A percentile compares a stretch with the other conserved stretches of the same genome.
phyloP scores from a whole-genome alignment of 2,888 invertebrate species.

The Auanema sp. region DNA sequence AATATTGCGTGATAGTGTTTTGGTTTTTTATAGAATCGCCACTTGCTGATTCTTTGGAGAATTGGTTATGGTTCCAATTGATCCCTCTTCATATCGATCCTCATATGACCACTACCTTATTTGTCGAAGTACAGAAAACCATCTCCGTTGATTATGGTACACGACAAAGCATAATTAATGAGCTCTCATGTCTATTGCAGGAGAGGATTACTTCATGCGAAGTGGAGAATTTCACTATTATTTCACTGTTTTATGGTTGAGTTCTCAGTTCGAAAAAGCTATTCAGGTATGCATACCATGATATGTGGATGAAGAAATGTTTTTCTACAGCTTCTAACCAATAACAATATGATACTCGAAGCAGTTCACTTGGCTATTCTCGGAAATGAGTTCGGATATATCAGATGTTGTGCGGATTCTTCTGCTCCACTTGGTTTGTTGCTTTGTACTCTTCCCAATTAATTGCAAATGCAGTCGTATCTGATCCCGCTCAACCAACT shows the following conservation, averaged over 20 bases:
- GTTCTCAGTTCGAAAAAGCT: slow-evolving; percentile 59
- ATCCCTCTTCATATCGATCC: slow-evolving; percentile 50
- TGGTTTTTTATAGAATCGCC: slow-evolving; percentile 25
- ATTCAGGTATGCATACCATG: slow-evolving; percentile 36
- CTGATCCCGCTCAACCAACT: slow-evolving; percentile 44
- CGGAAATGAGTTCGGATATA: slow-evolving; percentile 42
- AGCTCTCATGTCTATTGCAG: slow-evolving; percentile 18
- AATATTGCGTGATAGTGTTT: slow-evolving; percentile 8
- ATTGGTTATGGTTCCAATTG: slow-evolving; percentile 62
- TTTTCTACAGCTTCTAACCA: slow-evolving; percentile 33
- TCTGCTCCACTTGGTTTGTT: slow-evolving; percentile 44
- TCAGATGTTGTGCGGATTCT: slow-evolving; percentile 39
- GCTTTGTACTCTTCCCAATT: neutral
- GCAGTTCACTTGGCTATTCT: slow-evolving; percentile 59
- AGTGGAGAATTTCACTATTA: slow-evolving; percentile 49
- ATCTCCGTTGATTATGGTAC: slow-evolving; percentile 57
- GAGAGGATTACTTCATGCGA: slow-evolving; percentile 59
- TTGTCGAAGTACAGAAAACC: slow-evolving; percentile 53
- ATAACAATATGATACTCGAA: slow-evolving; percentile 42
- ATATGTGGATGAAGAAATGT: neutral
- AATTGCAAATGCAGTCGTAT: slow-evolving; percentile 39
- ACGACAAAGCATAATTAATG: neutral
- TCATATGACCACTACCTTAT: slow-evolving; percentile 41
- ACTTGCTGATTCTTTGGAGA: slow-evolving; percentile 53
- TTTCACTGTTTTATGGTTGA: slow-evolving; percentile 57